phyloP scores from a whole-genome alignment of 2,888 invertebrate species.

The Drosophila nr. fundita region DNA sequence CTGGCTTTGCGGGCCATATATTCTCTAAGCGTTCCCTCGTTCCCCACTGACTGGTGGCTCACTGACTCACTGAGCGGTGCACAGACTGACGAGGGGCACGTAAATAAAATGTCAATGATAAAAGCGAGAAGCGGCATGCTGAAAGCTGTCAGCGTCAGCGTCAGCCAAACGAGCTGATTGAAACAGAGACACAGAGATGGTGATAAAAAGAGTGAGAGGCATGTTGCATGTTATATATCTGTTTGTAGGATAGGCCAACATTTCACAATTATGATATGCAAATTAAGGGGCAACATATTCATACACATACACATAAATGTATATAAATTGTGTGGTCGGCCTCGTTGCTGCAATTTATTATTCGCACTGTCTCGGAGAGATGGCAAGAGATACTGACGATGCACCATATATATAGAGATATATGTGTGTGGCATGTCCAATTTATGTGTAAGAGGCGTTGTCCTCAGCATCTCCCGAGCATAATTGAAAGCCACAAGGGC shows the following conservation, averaged over 20 bases:
- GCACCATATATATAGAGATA: neutral
- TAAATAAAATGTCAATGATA: slow-evolving; percentile 68
- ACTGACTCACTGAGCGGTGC: slow-evolving; percentile 45
- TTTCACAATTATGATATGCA: slow-evolving; percentile 69
- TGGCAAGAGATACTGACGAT: slow-evolving; percentile 1
- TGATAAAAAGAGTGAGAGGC: slow-evolving; percentile 2
- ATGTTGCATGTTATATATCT: slow-evolving; percentile 14
- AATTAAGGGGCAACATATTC: slow-evolving; percentile 61
- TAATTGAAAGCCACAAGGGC: slow-evolving; percentile 22
- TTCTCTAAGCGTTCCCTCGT: slow-evolving; percentile 29
- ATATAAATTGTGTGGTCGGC: slow-evolving; percentile 48
- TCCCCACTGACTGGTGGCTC: slow-evolving; percentile 30
- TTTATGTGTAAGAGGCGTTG: slow-evolving; percentile 12
- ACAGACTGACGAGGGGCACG: slow-evolving; percentile 28
- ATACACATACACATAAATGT: slow-evolving; percentile 34
- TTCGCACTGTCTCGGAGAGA: slow-evolving; percentile 13
- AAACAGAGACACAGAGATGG: slow-evolving; percentile 47
- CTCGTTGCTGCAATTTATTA: slow-evolving; percentile 44
- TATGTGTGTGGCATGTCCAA: neutral
- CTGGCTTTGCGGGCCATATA: slow-evolving; percentile 5
- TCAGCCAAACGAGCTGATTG: slow-evolving; percentile 58
- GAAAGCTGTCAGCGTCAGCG: slow-evolving; percentile 55
- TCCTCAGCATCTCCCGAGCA: slow-evolving; percentile 3
- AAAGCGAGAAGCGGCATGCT: slow-evolving; percentile 50
- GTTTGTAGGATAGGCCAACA: slow-evolving; percentile 45